Conservation (phyloP, 2,797 vertebrate genomes). For the Rhodeus uyekii region DNA sequence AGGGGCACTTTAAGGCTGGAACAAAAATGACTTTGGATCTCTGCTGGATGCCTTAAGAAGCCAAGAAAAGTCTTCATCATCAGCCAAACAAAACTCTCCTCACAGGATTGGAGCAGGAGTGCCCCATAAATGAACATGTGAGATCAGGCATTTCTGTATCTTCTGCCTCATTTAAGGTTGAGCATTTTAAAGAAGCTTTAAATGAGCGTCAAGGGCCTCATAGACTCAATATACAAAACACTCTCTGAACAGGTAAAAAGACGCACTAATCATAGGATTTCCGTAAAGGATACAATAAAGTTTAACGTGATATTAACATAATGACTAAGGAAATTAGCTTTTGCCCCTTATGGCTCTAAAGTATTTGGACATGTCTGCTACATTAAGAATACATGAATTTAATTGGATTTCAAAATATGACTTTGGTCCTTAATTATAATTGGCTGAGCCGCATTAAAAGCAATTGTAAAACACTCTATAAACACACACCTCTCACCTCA, state of each 20-base stretch:
- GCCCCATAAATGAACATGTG: conserved; percentile 51
- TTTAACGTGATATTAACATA: neutral
- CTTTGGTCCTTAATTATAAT: neutral
- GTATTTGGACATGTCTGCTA: neutral
- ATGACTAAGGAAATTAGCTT: neutral
- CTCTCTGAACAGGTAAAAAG: neutral
- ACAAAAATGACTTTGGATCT: conserved; percentile 43
- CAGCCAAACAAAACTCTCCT: conserved; percentile 58
- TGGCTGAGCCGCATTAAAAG: neutral
- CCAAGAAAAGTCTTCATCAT: conserved; percentile 49
- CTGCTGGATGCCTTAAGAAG: conserved; percentile 43
- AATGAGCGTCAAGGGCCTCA: neutral
- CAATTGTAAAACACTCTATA: neutral
- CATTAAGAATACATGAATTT: neutral
- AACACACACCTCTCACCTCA: no score
- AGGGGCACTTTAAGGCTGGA: conserved; percentile 34
- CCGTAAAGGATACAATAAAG: neutral
- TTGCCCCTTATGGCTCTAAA: neutral
- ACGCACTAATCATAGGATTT: neutral
- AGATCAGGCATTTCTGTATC: conserved; percentile 36
- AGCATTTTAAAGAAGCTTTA: conserved; percentile 10
- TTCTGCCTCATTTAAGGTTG: conserved; percentile 24
- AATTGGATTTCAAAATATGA: no score
- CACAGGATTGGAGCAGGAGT: conserved; percentile 44
- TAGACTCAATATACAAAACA: neutral